phyloP scores from a whole-genome alignment of 2,888 invertebrate species.

The Drosophila austrosaltans region DNA sequence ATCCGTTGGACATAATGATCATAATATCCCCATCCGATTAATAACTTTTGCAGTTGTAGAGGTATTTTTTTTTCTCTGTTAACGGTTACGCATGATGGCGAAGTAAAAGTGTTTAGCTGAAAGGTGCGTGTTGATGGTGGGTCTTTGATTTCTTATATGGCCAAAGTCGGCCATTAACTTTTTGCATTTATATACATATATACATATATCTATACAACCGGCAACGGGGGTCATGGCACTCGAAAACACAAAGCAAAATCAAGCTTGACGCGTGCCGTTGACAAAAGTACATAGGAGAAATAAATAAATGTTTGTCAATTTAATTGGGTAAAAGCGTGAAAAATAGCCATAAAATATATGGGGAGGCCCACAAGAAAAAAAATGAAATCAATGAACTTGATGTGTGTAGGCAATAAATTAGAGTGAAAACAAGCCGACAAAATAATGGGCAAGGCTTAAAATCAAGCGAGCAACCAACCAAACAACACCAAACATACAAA shows the following conservation, averaged over 20 bases:
- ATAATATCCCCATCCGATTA: slow-evolving; percentile 6
- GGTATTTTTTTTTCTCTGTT: slow-evolving; percentile 15
- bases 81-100: slow-evolving; percentile 66
- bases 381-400: slow-evolving; percentile 71
- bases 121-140: slow-evolving; percentile 59
- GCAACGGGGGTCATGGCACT: background rate
- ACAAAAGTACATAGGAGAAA: background rate
- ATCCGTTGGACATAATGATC: slow-evolving; percentile 34
- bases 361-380: slow-evolving; percentile 7
- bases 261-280: slow-evolving; percentile 42
- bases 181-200: slow-evolving; percentile 26
- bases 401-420: slow-evolving; percentile 60
- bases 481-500: slow-evolving; percentile 44
- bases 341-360: slow-evolving; percentile 49
- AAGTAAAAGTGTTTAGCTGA: slow-evolving; percentile 63
- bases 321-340: slow-evolving; percentile 74
- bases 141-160: slow-evolving; percentile 42
- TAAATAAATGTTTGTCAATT: slow-evolving; percentile 51
- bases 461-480: slow-evolving; percentile 37
- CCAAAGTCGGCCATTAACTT: slow-evolving; percentile 60
- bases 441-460: slow-evolving; percentile 37
- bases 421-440: slow-evolving; percentile 64
- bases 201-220: background rate
- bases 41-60: slow-evolving; percentile 8
- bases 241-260: background rate